Evolutionary conservation across 1,140 invertebrate species (phyloP).

Genomic region (Calosoma granatense): DNA sequence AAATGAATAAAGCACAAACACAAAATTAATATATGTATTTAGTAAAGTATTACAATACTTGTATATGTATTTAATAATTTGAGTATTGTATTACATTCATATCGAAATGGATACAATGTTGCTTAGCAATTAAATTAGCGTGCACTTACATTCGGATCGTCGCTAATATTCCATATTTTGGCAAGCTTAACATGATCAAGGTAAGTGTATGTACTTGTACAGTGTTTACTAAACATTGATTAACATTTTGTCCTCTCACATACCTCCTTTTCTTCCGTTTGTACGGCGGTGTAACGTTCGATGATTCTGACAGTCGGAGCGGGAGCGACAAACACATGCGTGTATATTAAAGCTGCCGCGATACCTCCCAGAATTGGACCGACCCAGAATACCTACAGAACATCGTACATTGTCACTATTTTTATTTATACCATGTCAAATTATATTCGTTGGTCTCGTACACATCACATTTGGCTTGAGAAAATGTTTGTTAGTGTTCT

Average conservation of each 20-base stretch:
- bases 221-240: constrained; percentile 8
- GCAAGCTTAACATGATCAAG: constrained; percentile 1
- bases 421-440: background rate
- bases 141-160: background rate
- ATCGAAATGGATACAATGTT: background rate
- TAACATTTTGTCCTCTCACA: constrained; percentile 15
- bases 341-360: constrained; percentile 64
- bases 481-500: too few relatives aligned
- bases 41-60: constrained; percentile 10
- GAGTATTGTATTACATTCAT: background rate
- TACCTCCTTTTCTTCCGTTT: constrained; percentile 59
- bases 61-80: background rate
- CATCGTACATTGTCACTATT: background rate
- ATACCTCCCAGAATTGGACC: constrained; percentile 74
- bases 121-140: background rate
- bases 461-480: too few relatives aligned
- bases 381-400: constrained; percentile 71
- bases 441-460: too few relatives aligned
- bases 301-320: constrained; percentile 33
- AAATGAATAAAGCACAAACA: constrained; percentile 28
- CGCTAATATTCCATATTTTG: constrained; percentile 9
- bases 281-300: constrained; percentile 45
- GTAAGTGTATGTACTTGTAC: background rate
- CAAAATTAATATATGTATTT: background rate
- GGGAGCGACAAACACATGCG: constrained; percentile 54